Evolutionary conservation across 2,797 vertebrate genomes (phyloP), one percentile per base, ranked within the genome.

Genomic region (Ptychadena robeensis): DNA sequence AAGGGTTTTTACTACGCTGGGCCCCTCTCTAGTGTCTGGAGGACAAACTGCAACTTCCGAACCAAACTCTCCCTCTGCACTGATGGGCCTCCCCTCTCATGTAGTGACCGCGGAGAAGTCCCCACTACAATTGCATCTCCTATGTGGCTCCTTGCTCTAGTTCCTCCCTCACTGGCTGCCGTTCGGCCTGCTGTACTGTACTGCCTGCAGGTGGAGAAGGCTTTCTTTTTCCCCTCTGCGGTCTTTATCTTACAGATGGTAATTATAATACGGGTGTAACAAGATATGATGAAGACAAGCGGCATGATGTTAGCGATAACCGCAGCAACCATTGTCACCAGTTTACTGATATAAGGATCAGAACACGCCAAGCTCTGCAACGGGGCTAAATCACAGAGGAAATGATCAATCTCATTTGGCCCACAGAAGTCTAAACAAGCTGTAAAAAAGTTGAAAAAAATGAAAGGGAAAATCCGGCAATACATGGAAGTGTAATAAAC

Each of bases 181-280:
- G n/a, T n/a, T n/a, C n/a, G n/a, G n/a, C n/a, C n/a, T n/a, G n/a
- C n/a, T n/a, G n/a, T n/a, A n/a, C n/a, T n/a, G n/a, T n/a, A n/a
- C n/a, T n/a, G n/a, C n/a, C n/a, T n/a, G n/a, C 73, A 75, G 6
- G 73, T 75, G 14, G 57, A 75, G n/a, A 75, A 75, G 53, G 73
- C 32, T 63, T 75, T 75, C 18, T 61, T 31, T 32, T 63, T 75
- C 0, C 57, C 73, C 2, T 63, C 57, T 7, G 57, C n/a, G 7
- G 27, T 57, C n/a, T 75, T 75, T 1, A 75, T 75, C n/a, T 63
- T 35, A 7, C 11, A 64, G 18, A 75, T 57, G 5, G 57, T 63
- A 22, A 35, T 37, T 25, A 75, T 61, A 57, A 57, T 25, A 11
- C 25, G 53, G 25, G 9, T 11, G 25, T 57, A 57, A 1, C n/a